Percentiles rank a stretch among this genome's conserved stretches.
These are phyloP conservation scores for Oncorhynchus tshawytscha DNA, from an alignment of 2,113 vertebrate species.

Conservation along the genomic window DNA sequence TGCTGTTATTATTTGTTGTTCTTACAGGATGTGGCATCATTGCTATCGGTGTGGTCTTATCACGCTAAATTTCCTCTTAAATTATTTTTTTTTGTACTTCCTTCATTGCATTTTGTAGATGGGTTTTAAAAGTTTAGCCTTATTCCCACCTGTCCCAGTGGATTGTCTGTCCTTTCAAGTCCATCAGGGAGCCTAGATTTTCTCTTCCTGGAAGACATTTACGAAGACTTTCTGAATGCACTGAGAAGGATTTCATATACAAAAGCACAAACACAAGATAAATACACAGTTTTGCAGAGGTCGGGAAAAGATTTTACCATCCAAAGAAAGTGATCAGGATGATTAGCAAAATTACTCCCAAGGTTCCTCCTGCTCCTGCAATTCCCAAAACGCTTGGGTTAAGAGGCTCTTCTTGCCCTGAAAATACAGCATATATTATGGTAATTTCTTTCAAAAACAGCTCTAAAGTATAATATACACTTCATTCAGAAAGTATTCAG, in stretches of 20 bases:
- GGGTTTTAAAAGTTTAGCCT: too few relatives aligned
- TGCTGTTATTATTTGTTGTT: too few relatives aligned
- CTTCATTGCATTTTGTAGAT: too few relatives aligned
- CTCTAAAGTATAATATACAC: too few relatives aligned
- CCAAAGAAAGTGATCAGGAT: background rate
- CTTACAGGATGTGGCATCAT: too few relatives aligned
- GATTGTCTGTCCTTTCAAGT: background rate
- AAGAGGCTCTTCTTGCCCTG: background rate
- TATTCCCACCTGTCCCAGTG: background rate
- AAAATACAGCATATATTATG: background rate
- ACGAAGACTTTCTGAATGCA: background rate
- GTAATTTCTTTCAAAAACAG: background rate
- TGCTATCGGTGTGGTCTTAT: too few relatives aligned
- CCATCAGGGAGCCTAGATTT: background rate
- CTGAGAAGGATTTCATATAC: background rate
- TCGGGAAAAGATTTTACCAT: slow-evolving; percentile 1
- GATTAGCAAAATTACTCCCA: background rate
- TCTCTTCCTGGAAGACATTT: slow-evolving; percentile 20
- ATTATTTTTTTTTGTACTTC: too few relatives aligned
- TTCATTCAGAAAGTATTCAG: too few relatives aligned
- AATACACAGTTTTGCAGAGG: background rate
- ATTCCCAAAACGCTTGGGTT: background rate
- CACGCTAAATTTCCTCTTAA: too few relatives aligned
- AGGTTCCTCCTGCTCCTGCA: slow-evolving; percentile 17
- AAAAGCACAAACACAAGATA: slow-evolving; percentile 2